A percentile compares a stretch with the other conserved stretches of the same genome.
phyloP scores from a whole-genome alignment of 2,113 vertebrate genomes.

The Dromiciops gliroides region DNA sequence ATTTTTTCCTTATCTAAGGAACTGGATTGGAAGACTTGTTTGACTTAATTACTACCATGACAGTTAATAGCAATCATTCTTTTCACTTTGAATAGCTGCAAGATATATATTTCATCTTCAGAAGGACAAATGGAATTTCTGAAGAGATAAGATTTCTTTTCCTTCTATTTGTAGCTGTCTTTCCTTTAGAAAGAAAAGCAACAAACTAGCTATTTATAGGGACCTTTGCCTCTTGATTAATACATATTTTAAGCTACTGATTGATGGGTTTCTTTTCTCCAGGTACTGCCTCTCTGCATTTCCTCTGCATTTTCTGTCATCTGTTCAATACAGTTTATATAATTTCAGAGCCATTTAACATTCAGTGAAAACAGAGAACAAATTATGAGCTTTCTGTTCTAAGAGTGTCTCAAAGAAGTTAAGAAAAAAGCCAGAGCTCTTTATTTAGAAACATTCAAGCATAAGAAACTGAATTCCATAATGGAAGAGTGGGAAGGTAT shows the following conservation, averaged over 20 bases:
- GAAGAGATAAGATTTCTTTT: slow-evolving; percentile 9
- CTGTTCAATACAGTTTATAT: background rate
- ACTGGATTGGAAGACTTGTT: background rate
- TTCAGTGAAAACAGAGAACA: background rate
- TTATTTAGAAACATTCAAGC: slow-evolving; percentile 17
- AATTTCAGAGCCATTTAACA: background rate
- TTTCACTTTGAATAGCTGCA: slow-evolving; percentile 1
- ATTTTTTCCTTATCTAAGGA: background rate
- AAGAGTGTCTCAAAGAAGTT: slow-evolving; percentile 7
- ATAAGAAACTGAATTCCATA: background rate
- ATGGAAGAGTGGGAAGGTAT: background rate
- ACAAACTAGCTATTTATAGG: slow-evolving; percentile 30
- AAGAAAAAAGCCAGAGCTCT: background rate
- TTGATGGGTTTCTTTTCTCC: slow-evolving; percentile 22
- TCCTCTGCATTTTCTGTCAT: background rate
- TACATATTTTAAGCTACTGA: slow-evolving; percentile 13
- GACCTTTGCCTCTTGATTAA: slow-evolving; percentile 29
- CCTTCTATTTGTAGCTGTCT: background rate
- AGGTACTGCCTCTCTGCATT: slow-evolving; percentile 17
- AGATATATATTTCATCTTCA: background rate
- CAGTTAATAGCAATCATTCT: background rate
- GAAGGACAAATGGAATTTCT: slow-evolving; percentile 1
- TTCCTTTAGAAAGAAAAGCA: slow-evolving; percentile 29
- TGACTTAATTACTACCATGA: slow-evolving; percentile 25
- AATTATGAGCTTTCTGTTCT: slow-evolving; percentile 18